A percentile compares a stretch with the other conserved stretches of the same genome.
Conservation (phyloP, 53 echinoderm and acorn worm species). For the Holothuria scabra region DNA sequence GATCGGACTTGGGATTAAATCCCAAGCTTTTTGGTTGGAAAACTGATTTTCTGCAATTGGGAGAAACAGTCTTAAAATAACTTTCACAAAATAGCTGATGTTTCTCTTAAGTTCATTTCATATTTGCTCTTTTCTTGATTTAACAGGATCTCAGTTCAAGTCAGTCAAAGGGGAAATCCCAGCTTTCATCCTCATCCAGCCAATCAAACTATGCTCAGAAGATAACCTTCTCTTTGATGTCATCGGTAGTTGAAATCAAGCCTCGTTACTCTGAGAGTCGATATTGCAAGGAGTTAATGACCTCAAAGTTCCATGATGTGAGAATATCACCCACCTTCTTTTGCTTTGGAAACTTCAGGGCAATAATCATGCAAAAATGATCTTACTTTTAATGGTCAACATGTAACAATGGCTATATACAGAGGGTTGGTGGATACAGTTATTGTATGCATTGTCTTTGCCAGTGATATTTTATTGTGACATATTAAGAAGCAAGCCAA, state of each 20-base stretch:
- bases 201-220: conserved; percentile 71
- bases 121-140: background rate
- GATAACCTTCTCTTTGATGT: conserved; percentile 68
- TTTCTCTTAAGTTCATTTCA: background rate
- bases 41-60: too few relatives aligned
- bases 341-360: too few relatives aligned
- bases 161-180: conserved; percentile 63
- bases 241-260: conserved; percentile 70
- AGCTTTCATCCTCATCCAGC: conserved; percentile 49
- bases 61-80: background rate
- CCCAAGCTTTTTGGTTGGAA: too few relatives aligned
- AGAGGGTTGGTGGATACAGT: too few relatives aligned
- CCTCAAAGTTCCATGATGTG: conserved; percentile 84
- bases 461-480: too few relatives aligned
- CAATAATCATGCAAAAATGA: too few relatives aligned
- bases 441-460: too few relatives aligned
- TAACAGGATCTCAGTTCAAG: conserved; percentile 60
- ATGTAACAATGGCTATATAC: too few relatives aligned
- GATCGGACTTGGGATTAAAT: too few relatives aligned
- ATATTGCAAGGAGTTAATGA: conserved; percentile 91
- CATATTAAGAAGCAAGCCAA: too few relatives aligned
- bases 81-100: background rate
- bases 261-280: conserved; percentile 92
- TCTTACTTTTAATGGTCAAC: too few relatives aligned
- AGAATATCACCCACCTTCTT: background rate